Conservation (phyloP, 37 sponge, comb jelly and placozoan species). For the Oscarella lobularis region DNA sequence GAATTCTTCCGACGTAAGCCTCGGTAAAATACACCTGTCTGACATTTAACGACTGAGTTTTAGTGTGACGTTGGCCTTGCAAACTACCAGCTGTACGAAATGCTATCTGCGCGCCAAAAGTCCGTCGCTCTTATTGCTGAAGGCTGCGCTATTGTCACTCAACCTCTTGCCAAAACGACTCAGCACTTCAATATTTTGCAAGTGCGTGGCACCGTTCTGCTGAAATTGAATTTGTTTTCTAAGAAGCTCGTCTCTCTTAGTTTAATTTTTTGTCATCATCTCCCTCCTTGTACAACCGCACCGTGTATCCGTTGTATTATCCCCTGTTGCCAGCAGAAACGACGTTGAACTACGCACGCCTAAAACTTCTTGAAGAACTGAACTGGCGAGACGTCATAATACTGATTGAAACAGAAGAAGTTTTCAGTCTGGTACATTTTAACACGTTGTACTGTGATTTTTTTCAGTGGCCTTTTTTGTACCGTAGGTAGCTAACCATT, state of each 20-base stretch:
- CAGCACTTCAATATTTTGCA: not conserved
- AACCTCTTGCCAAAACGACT: not conserved
- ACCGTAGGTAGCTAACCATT: too few species aligned
- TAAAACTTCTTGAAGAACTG: not conserved
- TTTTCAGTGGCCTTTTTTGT: too few species aligned
- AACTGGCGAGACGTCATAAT: not conserved
- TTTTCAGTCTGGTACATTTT: not conserved
- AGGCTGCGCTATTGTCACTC: not conserved
- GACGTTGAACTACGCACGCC: not conserved
- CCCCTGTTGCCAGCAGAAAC: not conserved
- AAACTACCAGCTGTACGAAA: not conserved
- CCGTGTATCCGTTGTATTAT: not conserved
- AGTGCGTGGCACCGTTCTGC: too few species aligned
- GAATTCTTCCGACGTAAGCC: too few species aligned
- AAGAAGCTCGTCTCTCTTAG: not conserved
- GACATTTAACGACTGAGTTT: too few species aligned
- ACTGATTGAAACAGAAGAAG: not conserved
- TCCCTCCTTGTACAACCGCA: not conserved
- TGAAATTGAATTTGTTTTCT: too few species aligned
- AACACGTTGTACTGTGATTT: too few species aligned
- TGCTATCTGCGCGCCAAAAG: not conserved
- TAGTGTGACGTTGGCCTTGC: not conserved
- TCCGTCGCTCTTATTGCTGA: not conserved
- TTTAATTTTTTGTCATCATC: not conserved
- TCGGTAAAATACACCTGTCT: too few species aligned